Percentiles rank a stretch among this genome's conserved stretches.
Conservation (phyloP, 2,113 vertebrate genomes). For the Picathartes gymnocephalus region DNA sequence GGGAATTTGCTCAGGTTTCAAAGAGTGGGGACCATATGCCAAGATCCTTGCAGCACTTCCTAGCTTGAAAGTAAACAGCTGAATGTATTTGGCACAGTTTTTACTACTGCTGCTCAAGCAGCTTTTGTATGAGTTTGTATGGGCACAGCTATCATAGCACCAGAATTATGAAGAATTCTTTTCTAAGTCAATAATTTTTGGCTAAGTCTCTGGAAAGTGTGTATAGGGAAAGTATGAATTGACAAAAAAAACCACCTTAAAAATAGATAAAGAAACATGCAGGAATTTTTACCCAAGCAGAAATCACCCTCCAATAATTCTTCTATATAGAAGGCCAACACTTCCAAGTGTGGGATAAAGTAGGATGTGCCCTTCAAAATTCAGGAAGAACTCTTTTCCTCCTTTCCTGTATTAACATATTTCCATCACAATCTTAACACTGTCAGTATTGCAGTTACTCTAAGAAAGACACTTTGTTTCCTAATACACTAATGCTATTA, state of each 20-base stretch:
- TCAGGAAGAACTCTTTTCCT: neutral
- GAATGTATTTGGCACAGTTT: neutral
- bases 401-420: neutral
- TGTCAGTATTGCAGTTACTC: neutral
- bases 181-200: neutral
- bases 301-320: neutral
- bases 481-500: neutral
- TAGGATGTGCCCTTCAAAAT: neutral
- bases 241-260: neutral
- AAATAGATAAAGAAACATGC: neutral
- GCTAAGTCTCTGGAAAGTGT: neutral
- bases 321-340: neutral
- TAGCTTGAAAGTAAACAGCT: constrained; percentile 26
- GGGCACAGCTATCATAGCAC: neutral
- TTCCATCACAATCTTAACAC: neutral
- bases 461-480: neutral
- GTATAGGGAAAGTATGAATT: neutral
- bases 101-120: constrained; percentile 4
- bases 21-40: constrained; percentile 5
- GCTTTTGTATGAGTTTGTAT: neutral
- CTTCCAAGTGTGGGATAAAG: neutral
- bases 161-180: neutral
- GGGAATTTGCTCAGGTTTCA: constrained; percentile 47
- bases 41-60: constrained; percentile 20
- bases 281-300: neutral